Evolutionary conservation across 2,888 invertebrate genomes (phyloP), one percentile per base, ranked within the genome.

Genomic region (Anodontia alba): DNA sequence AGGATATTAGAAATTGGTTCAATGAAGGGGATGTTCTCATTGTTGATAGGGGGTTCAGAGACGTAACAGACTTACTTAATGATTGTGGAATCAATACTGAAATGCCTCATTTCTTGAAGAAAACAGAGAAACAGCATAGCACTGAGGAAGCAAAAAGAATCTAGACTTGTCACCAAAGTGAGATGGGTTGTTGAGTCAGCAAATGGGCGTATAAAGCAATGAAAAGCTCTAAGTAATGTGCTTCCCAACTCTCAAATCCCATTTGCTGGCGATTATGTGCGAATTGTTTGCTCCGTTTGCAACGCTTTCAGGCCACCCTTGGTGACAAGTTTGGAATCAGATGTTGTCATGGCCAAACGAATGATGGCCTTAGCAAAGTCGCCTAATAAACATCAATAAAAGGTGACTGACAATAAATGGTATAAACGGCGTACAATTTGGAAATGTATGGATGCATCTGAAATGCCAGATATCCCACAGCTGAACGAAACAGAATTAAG

Each of bases 31-130:
- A 80, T 72, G 43, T 80, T 12, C 62, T 66, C 1, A 46, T 75
- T 31, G 75, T n/a, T 75, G 72, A 80, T 20, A 17, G 75, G n/a
- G 75, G 80, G 0, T 80, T 80, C 33, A 17, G 76, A 20, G 76
- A 79, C 54, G 46, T 51, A 0, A 33, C 62, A n/a, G 71, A 71
- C 1, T 36, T 79, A 10, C 71, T 75, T 10, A 29, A 67, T 15
- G 51, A 72, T 17, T 23, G 43, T n/a, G 51, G 72, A 26, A 42
- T 75, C 3, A 26, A 67, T 2, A 51, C 66, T 15, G 36, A 71
- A 67, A 75, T 80, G 80, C 76, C 76, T 43, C 15, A 67, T 1
- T 62, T 76, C 43, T 20, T 73, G 15, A 1, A 2, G 23, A 73
- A 66, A 36, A 23, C 23, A 1, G 17, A 57, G 15, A 73, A 43